Percentiles rank a stretch among this genome's conserved stretches.
Evolutionary conservation across 1,140 invertebrate genomes (phyloP).

Genomic region (Gryon sp.): DNA sequence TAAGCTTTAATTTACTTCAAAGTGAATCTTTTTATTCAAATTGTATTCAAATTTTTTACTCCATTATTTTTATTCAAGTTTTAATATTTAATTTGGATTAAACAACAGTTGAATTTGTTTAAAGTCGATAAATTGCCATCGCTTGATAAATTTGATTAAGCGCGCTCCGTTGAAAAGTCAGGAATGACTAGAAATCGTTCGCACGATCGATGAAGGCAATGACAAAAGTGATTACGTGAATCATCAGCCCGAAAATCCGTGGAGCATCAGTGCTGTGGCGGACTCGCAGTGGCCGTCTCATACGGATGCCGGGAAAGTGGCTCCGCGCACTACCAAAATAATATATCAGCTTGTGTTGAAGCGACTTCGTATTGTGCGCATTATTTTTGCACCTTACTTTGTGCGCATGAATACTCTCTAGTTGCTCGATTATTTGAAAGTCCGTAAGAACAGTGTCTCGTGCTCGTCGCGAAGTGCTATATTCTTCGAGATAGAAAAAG

Average conservation of each 20-base stretch:
- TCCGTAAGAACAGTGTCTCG: neutral
- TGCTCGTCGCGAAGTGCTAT: neutral
- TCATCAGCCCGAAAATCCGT: constrained; percentile 7
- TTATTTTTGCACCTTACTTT: neutral
- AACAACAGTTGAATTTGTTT: too few relatives aligned
- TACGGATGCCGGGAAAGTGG: constrained; percentile 10
- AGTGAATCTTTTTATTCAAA: too few relatives aligned
- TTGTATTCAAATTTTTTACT: too few relatives aligned
- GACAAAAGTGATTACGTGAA: constrained; percentile 19
- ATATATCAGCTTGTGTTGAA: neutral
- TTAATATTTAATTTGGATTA: too few relatives aligned
- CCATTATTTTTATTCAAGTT: too few relatives aligned
- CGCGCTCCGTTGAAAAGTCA: neutral
- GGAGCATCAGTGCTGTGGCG: constrained; percentile 1
- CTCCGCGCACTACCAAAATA: constrained; percentile 9
- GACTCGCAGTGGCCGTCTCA: neutral
- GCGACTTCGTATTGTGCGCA: constrained; percentile 6
- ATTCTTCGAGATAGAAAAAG: neutral
- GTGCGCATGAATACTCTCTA: constrained; percentile 4
- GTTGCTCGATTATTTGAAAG: constrained; percentile 8
- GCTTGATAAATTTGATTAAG: constrained; percentile 3
- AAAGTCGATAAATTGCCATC: constrained; percentile 18
- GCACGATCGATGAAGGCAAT: constrained; percentile 9
- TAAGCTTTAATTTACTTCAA: too few relatives aligned
- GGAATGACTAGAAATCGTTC: constrained; percentile 9